phyloP scores from a whole-genome alignment of 2,797 vertebrate genomes.

The Stomatorhinus walkeri region DNA sequence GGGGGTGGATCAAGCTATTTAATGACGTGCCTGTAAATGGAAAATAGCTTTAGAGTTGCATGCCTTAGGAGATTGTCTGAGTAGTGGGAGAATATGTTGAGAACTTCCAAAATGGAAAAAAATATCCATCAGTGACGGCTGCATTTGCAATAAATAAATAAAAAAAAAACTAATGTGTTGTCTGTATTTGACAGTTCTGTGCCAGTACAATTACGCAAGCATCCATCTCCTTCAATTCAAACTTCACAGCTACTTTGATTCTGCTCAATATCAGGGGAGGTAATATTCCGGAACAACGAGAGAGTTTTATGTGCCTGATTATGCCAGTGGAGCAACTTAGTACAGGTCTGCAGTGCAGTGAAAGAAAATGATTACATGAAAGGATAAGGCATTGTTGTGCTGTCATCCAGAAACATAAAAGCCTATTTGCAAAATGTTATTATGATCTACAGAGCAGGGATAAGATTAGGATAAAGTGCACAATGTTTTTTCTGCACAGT shows the following conservation, averaged over 20 bases:
- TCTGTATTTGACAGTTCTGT: slow-evolving; percentile 29
- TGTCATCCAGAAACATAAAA: slow-evolving; percentile 28
- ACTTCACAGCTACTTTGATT: slow-evolving; percentile 31
- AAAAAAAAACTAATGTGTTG: slow-evolving; percentile 19
- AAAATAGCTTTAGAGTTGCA: slow-evolving; percentile 15
- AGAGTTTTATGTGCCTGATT: slow-evolving; percentile 26
- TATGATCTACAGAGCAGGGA: background rate
- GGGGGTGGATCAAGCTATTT: background rate
- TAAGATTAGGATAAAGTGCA: slow-evolving; percentile 2
- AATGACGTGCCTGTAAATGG: background rate
- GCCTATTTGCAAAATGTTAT: background rate
- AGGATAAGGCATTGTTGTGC: slow-evolving; percentile 39
- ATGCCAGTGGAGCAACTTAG: slow-evolving; percentile 13
- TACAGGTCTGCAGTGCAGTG: slow-evolving; percentile 24
- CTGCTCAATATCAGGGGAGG: slow-evolving; percentile 31
- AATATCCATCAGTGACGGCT: slow-evolving; percentile 26
- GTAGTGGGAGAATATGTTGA: background rate
- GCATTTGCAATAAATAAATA: background rate
- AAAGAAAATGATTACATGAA: slow-evolving; percentile 37
- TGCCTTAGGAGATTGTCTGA: background rate
- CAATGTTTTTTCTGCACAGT: slow-evolving; percentile 14
- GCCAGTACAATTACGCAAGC: slow-evolving; percentile 34
- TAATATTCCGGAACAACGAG: slow-evolving; percentile 35
- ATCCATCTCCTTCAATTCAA: slow-evolving; percentile 43
- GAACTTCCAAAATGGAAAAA: slow-evolving; percentile 23